Conservation (phyloP, 2,113 vertebrate species). For the Misgurnus mizolepis region DNA sequence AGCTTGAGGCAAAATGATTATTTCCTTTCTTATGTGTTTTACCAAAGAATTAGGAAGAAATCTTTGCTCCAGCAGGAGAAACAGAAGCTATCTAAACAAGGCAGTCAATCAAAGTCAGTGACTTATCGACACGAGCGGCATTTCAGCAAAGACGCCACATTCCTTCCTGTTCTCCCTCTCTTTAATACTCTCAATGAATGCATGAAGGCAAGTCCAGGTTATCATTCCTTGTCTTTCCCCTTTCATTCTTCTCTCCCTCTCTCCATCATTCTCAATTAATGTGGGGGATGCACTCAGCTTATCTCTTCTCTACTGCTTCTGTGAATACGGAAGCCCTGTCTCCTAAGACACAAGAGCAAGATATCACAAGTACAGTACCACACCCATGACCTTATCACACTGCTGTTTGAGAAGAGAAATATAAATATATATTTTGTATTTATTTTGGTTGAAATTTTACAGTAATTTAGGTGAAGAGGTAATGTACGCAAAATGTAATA, state of each 20-base stretch:
- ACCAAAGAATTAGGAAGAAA: slow-evolving; percentile 15
- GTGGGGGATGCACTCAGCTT: slow-evolving; percentile 68
- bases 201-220: slow-evolving; percentile 69
- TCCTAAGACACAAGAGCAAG: slow-evolving; percentile 37
- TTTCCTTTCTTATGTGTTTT: slow-evolving; percentile 41
- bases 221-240: slow-evolving; percentile 59
- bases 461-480: too few species aligned
- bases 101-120: slow-evolving; percentile 49
- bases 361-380: slow-evolving; percentile 31
- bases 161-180: slow-evolving; percentile 51
- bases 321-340: slow-evolving; percentile 73
- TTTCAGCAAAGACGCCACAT: slow-evolving; percentile 61
- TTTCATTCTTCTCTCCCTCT: slow-evolving; percentile 60
- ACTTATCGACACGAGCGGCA: slow-evolving; percentile 69
- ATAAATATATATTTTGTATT: not conserved
- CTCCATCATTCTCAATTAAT: slow-evolving; percentile 77
- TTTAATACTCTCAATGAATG: slow-evolving; percentile 76
- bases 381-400: not conserved
- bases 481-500: too few species aligned
- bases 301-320: slow-evolving; percentile 63
- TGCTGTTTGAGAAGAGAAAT: not conserved
- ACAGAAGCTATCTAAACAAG: slow-evolving; percentile 36
- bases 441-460: not conserved
- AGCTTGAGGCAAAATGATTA: slow-evolving; percentile 1
- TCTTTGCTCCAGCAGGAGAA: slow-evolving; percentile 22